A percentile compares a stretch with the other conserved stretches of the same genome.
Conservation (phyloP, 2,797 vertebrate species). For the Girardinus metallicus region DNA sequence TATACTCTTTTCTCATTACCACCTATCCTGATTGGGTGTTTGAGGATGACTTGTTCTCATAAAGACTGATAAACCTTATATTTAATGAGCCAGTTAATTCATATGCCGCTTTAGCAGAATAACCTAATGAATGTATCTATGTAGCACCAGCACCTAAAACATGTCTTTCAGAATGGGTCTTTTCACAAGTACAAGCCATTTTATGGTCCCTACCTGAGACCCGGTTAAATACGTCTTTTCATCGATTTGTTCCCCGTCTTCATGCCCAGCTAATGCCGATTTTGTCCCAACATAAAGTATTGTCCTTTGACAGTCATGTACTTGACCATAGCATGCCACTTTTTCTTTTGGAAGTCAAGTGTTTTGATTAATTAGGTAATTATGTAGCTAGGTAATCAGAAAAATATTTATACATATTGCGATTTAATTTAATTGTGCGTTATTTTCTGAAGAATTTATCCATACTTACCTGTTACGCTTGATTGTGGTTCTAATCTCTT, state of each 20-base stretch:
- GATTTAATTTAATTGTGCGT: neutral
- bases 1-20: constrained; percentile 5
- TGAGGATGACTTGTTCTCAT: constrained; percentile 13
- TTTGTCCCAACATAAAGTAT: neutral
- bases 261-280: neutral
- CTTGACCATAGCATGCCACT: neutral
- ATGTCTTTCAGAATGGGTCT: neutral
- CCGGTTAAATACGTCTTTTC: neutral
- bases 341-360: neutral
- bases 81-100: constrained; percentile 11
- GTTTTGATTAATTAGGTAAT: neutral
- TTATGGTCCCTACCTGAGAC: neutral
- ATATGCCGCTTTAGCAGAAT: neutral
- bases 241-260: neutral
- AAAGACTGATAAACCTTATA: constrained; percentile 2
- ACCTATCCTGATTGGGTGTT: constrained; percentile 6
- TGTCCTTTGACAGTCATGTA: neutral
- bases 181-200: neutral
- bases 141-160: neutral
- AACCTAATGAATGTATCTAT: neutral
- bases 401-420: neutral
- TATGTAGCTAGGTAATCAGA: neutral
- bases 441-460: neutral
- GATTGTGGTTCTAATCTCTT: neutral
- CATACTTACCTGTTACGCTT: neutral